Base-by-base conservation (phyloP, 2,113 vertebrate species). In the Lophura nycthemera region DNA sequence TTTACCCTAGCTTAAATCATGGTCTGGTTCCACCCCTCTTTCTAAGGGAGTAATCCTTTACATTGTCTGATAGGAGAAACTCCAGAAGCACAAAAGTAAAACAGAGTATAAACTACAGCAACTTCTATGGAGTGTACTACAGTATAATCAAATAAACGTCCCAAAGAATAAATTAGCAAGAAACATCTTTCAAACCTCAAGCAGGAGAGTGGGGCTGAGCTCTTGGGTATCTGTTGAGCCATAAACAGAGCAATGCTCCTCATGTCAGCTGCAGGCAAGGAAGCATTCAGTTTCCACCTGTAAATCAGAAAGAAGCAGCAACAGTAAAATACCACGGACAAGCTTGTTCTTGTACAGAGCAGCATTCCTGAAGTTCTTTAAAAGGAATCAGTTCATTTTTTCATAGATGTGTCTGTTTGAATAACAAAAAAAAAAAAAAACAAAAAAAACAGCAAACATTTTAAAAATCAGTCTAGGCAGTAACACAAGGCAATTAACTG, bases 371-470 rank as follows among this genome's bases (percentile, higher is more conserved):
- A 32, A 45, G 32, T 57, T 40, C 54, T 64, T 78, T 19, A 59
- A 69, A 59, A 32, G 24, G 19, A 78, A 34, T 21, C 2, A 7
- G 36, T 14, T 43, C 0, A 0, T 30, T 18, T 34, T 15, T 67
- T 40, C 60, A 50, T 32, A 73, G 32, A 20, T 36, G 15, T 59
- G 22, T 24, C 8, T 45, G 21, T 61, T 83, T 43, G 21, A 42
- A 15, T 56, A 78, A 54, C 32, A 71, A 32, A 57, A 32, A 36
- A 36, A 36, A 36, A 57, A n/a, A 71, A 32, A 57, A 32, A 36
- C 6, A 36, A 36, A 57, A n/a, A 57, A 59, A 18, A 0, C 9
- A 12, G 36, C 8, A 17, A 59, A 14, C 2, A 1, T 29, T 40
- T 56, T 29, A 32, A 52, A 74, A 64, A 42, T 22, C 29, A 40